Evolutionary conservation across 2,888 invertebrate genomes (phyloP).

Genomic region (Onthophagus sagittarius): DNA sequence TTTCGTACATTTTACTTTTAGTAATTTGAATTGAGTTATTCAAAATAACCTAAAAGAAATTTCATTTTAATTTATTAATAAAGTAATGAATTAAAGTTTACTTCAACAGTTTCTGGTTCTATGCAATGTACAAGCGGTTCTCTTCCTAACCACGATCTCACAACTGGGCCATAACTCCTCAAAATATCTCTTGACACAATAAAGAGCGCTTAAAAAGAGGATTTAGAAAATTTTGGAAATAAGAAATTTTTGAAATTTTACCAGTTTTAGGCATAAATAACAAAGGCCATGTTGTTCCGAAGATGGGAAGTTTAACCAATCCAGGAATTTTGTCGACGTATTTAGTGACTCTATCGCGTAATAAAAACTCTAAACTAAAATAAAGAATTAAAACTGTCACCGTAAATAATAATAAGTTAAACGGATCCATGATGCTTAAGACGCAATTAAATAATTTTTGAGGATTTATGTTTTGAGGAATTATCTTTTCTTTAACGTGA

Average conservation of each 20-base stretch:
- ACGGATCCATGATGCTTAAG: no score
- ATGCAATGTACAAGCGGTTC: conserved; percentile 10
- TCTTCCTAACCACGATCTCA: conserved; percentile 14
- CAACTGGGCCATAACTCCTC: conserved; percentile 15
- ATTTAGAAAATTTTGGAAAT: not conserved
- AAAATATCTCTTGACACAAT: not conserved
- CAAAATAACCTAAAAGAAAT: conserved; percentile 16
- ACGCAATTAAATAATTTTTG: no score
- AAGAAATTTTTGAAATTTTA: no score
- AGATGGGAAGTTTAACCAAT: conserved; percentile 11
- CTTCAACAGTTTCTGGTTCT: conserved; percentile 15
- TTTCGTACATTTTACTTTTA: conserved; percentile 18
- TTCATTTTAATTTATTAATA: no score
- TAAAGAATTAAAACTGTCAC: no score
- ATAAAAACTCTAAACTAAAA: not conserved
- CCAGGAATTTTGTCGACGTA: conserved; percentile 20
- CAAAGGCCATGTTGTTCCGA: conserved; percentile 17
- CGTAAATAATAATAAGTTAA: no score
- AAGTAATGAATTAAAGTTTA: not conserved
- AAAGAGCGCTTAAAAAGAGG: not conserved
- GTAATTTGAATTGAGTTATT: conserved; percentile 20
- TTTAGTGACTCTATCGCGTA: conserved; percentile 6
- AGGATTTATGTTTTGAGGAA: no score
- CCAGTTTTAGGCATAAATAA: conserved; percentile 16
- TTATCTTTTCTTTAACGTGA: no score